Conservation (phyloP, 1,140 invertebrate species). For the Drosophila novamexicana region DNA sequence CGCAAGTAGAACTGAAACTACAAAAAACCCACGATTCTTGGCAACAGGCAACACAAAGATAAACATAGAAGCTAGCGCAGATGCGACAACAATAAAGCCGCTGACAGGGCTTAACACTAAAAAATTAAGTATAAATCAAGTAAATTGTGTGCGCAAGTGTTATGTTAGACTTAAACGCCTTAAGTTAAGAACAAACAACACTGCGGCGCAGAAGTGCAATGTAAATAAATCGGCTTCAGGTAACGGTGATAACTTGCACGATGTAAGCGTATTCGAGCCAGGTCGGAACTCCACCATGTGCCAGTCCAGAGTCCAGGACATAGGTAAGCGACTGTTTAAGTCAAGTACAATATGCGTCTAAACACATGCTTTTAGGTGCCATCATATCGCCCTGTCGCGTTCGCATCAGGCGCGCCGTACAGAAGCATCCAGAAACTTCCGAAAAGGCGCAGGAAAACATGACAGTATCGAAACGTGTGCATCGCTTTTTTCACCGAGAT, state of each 20-base stretch:
- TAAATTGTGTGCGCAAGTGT: slow-evolving; percentile 31
- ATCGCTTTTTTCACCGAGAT: slow-evolving; percentile 61
- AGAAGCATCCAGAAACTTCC: background rate
- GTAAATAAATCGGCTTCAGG: background rate
- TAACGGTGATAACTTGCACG: background rate
- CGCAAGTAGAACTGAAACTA: background rate
- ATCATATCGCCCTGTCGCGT: background rate
- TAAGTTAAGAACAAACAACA: background rate
- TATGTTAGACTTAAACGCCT: slow-evolving; percentile 49
- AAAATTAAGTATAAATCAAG: background rate
- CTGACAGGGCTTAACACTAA: background rate
- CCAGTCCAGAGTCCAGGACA: background rate
- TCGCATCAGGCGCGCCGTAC: background rate
- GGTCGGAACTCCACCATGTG: slow-evolving; percentile 53
- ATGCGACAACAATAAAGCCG: background rate
- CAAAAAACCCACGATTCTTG: background rate
- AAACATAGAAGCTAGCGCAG: background rate
- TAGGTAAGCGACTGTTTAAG: background rate
- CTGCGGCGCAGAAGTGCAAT: background rate
- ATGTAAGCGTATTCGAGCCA: slow-evolving; percentile 44
- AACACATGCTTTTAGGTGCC: background rate
- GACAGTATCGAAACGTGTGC: background rate
- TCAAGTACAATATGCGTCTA: background rate
- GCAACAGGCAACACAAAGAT: background rate
- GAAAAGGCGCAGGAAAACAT: background rate